A percentile compares a stretch with the other conserved stretches of the same genome.
Evolutionary conservation across 2,888 invertebrate genomes (phyloP).

Genomic region (Leucophenga montana): DNA sequence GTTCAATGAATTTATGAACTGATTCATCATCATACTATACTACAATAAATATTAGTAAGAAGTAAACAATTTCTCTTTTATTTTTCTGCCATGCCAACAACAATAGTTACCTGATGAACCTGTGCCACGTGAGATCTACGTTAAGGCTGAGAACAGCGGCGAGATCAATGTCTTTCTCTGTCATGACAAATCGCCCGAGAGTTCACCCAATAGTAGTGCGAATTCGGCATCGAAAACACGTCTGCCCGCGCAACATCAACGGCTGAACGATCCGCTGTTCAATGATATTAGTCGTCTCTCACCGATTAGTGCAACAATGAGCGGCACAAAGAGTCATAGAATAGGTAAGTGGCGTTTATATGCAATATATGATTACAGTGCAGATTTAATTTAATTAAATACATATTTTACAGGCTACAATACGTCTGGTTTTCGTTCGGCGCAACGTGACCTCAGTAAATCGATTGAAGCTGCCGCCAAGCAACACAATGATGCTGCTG

Average conservation of each 20-base stretch:
- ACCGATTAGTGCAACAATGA: conserved; percentile 73
- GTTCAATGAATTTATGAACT: conserved; percentile 18
- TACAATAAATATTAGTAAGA: too few relatives aligned
- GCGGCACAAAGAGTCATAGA: conserved; percentile 72
- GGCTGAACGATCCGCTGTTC: conserved; percentile 76
- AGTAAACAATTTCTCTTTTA: conserved; percentile 14
- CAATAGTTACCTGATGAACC: conserved; percentile 79
- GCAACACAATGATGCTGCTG: conserved; percentile 54
- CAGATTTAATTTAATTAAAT: too few relatives aligned
- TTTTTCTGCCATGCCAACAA: too few relatives aligned
- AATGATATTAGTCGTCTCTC: conserved; percentile 78
- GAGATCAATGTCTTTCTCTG: conserved; percentile 97
- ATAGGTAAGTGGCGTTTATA: conserved; percentile 69
- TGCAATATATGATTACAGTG: too few relatives aligned
- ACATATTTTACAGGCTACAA: conserved; percentile 40
- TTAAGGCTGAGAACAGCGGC: conserved; percentile 89
- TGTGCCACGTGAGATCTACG: conserved; percentile 85
- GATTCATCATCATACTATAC: conserved; percentile 6
- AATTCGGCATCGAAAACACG: conserved; percentile 59
- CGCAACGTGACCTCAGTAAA: conserved; percentile 73
- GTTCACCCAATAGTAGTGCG: conserved; percentile 60
- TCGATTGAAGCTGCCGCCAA: conserved; percentile 71
- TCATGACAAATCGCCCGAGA: conserved; percentile 81
- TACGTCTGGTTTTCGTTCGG: conserved; percentile 68
- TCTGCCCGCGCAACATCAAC: conserved; percentile 51